Base-by-base conservation (phyloP, 1,140 invertebrate genomes). In the Cataglyphis hispanica region DNA sequence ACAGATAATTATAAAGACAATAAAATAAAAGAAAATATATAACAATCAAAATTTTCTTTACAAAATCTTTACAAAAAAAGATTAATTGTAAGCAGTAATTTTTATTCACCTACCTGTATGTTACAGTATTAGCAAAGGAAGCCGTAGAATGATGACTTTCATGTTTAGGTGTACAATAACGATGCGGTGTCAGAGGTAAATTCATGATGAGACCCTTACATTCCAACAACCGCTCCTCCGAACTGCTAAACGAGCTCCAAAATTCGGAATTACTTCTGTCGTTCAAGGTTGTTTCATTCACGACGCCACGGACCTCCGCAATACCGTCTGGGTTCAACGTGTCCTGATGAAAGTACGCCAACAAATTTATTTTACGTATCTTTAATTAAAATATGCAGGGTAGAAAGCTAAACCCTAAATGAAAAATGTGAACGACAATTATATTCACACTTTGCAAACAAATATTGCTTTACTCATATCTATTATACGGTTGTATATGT, bases 171-270 rank as follows among this genome's bases (percentile, higher is more conserved):
- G 92, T 91, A 89, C 97, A 97, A 8, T 93, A 91, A 0, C 93
- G 92, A 91, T 97, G 96, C 0, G 97, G 97, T 2, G 96, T 96
- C 0, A 98, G 93, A 0, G 97, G 97, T 85, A 97, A 93, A 91
- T 97, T 97, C 6, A 97, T 93, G 80, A 98, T 96, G 27, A 98
- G 93, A 3, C 97, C 97, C 46, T 96, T 96, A 88, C 97, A 98
- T 85, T 97, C 96, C 4, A 97, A 92, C 2, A 98, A 93, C 2
- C 97, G 96, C 91, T 98, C 97, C 90, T 98, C 97, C 56, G 97
- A 97, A 87, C 96, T 97, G 19, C 97, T 97, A 93, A 97, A 98
- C 0, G 97, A 97, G 0, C 97, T 97, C 96, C 97, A 97, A 91
- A 97, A 97, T 92, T 98, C 97, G 0, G 97, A 97, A 86, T 97